Base-by-base conservation (phyloP, 2,113 vertebrate genomes). In the Cheilinus undulatus region DNA sequence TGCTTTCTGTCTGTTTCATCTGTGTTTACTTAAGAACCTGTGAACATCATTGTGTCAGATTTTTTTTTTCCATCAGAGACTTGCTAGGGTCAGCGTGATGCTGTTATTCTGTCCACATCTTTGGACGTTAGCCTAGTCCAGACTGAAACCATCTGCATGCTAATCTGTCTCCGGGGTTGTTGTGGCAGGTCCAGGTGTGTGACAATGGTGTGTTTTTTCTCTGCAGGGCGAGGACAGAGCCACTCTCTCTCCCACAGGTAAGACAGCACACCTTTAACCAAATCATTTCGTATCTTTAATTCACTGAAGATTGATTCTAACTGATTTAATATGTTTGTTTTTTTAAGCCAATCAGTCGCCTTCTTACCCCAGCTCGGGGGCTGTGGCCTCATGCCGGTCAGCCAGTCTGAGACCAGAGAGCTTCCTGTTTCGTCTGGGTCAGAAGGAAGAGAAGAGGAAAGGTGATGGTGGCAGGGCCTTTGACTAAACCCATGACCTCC, bases 401-500 rank as follows among this genome's bases (percentile, higher is more conserved):
- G 78, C 94, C 76, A 70, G 88, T 57, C 88, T 92, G 32, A 95
- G 96, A 57, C 97, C 97, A 2, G 97, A 98, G 78, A 97, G 96
- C 90, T 97, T 97, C 92, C 94, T 99, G 88, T 96, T 95, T 75
- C 95, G 95, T 85, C 91, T 96, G 48, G 74, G 92, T 69, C 91
- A 95, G 83, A 95, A 93, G 78, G 95, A 95, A 64, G 97, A 98
- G 80, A 92, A 93, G 81, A 96, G 89, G 87, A 96, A 92, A 96
- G 96, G 97, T 97, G 93, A 74, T 27, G 7, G 40, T 5, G 38
- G 38, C 15, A 15, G 13, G 15, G 38, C 15, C 15, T 19, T 4
- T 42, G 40, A 42, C 14, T 3, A 5, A 0, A 15, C 3, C 17
- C 14, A 17, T 42, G 40, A 19, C 19, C 17, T 19, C 40, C 40